phyloP scores from a whole-genome alignment of 1,140 invertebrate genomes.

The Gyrodactylus bullatarudis region DNA sequence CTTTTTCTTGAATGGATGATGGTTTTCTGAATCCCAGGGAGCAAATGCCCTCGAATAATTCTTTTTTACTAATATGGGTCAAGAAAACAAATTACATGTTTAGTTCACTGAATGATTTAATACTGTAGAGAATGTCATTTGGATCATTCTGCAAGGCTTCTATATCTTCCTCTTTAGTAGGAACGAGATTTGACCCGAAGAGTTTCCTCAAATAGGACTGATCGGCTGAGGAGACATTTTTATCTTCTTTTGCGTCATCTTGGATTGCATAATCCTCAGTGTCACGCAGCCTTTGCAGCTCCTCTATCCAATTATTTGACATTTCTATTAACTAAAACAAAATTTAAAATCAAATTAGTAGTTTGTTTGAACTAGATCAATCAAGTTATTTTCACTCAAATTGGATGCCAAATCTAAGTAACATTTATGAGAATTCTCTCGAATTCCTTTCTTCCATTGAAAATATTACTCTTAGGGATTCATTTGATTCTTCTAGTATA shows the following conservation, averaged over 20 bases:
- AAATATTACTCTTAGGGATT: not conserved
- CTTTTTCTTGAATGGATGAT: slow-evolving; percentile 87
- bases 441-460: not conserved
- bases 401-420: too few relatives aligned
- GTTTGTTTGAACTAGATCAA: too few relatives aligned
- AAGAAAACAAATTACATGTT: not conserved
- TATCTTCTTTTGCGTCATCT: too few relatives aligned
- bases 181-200: not conserved
- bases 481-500: not conserved
- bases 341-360: not conserved
- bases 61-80: slow-evolving; percentile 23
- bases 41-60: slow-evolving; percentile 62
- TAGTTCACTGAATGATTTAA: not conserved
- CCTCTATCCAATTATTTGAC: too few relatives aligned
- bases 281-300: too few relatives aligned
- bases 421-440: not conserved
- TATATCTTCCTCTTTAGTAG: not conserved
- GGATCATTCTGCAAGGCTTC: not conserved
- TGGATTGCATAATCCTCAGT: too few relatives aligned
- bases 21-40: slow-evolving; percentile 81
- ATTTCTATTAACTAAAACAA: too few relatives aligned
- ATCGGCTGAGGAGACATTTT: too few relatives aligned
- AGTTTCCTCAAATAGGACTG: not conserved
- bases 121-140: not conserved
- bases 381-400: not conserved